phyloP scores from a whole-genome alignment of 2,797 vertebrate genomes.

The Erithacus rubecula region DNA sequence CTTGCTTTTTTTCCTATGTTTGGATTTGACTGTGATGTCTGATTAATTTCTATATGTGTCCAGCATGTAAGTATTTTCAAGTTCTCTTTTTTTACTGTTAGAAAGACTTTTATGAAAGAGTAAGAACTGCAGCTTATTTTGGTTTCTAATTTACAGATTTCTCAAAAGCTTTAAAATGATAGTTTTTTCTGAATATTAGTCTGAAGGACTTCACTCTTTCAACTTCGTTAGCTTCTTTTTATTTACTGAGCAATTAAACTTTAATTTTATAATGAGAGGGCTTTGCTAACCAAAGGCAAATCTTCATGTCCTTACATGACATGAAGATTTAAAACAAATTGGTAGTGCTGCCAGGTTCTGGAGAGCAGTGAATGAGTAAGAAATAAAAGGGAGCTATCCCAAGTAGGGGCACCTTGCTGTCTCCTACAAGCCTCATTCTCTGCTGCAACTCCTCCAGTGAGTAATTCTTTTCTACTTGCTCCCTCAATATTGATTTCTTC shows the following conservation, averaged over 20 bases:
- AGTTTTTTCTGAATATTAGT: background rate
- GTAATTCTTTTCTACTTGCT: background rate
- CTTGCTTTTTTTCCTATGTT: slow-evolving; percentile 32
- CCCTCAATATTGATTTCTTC: background rate
- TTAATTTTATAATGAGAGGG: background rate
- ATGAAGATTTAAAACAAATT: background rate
- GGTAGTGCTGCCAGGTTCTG: background rate
- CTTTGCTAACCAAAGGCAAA: background rate
- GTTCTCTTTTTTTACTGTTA: background rate
- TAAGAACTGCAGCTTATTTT: background rate
- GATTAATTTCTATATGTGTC: background rate
- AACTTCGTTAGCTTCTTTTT: background rate
- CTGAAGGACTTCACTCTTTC: background rate
- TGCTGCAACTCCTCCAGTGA: background rate
- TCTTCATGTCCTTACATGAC: background rate
- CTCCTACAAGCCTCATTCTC: background rate
- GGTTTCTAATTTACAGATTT: background rate
- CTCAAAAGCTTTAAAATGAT: background rate
- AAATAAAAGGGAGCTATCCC: background rate
- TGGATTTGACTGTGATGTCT: slow-evolving; percentile 40
- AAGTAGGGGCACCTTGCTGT: background rate
- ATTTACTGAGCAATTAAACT: background rate
- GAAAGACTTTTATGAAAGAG: background rate
- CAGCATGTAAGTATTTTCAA: slow-evolving; percentile 83
- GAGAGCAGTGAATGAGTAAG: background rate